Base-by-base conservation (phyloP, 2,113 vertebrate genomes). In the Forbesichthys agassizii region DNA sequence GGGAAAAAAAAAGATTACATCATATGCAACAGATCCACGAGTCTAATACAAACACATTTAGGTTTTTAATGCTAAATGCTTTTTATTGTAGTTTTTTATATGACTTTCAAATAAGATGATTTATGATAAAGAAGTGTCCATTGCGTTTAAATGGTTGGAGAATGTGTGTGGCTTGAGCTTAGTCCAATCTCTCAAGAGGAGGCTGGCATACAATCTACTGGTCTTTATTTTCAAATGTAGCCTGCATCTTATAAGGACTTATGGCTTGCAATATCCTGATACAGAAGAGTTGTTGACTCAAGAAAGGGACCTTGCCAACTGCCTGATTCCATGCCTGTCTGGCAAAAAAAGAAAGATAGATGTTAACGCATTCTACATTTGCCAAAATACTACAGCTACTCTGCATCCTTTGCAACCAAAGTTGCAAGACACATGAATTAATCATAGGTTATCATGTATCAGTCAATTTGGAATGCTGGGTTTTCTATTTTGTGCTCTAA, bases 291-390 rank as follows among this genome's bases (percentile, higher is more conserved):
- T 63, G 46, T 71, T 61, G 42, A 61, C 42, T 5, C 5, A 73
- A 58, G 55, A 56, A 27, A 51, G 46, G 61, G 52, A 61, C 54
- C 69, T 69, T 56, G 42, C 63, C 57, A 53, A 70, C 36, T 76
- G 33, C 61, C 68, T 68, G 4, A 66, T 71, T 60, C 66, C 55
- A 51, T 68, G 54, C 27, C 66, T 60, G 48, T 66, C 55, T 67
- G 11, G 47, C 64, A 54, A 55, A 62, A 56, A 47, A 64, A 9
- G 33, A 48, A 56, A 9, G 20, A 1, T 56, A 56, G 11, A 33
- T 33, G 27, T 58, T 58, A 27, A 58, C 4, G 0, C 55, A 20
- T 57, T 1, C 20, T 33, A 6, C 8, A 47, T 59, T 49, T 42
- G 4, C 36, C 36, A 42, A 5, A 42, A 6, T 42, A 42, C 36